Percentiles rank a stretch among this genome's conserved stretches.
phyloP scores from a whole-genome alignment of 2,113 vertebrate genomes.

The Hydrolagus affinis region DNA sequence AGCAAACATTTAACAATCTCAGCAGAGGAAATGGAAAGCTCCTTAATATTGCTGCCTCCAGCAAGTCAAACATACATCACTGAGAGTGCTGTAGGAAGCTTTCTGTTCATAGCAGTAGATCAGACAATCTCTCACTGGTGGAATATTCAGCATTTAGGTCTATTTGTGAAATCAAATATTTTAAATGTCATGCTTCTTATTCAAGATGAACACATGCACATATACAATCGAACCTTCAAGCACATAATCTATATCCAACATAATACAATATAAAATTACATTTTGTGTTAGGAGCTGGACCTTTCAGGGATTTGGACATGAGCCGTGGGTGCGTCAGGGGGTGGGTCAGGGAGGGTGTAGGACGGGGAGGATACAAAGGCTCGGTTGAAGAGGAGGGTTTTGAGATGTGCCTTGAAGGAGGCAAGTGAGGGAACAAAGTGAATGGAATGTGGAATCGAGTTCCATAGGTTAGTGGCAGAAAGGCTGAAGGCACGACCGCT shows the following conservation, averaged over 20 bases:
- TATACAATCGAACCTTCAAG: not conserved
- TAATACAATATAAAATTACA: not conserved
- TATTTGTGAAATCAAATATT: not conserved
- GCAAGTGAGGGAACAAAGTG: no score
- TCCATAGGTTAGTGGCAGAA: no score
- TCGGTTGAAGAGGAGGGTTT: no score
- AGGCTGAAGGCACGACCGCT: no score
- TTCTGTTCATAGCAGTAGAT: not conserved
- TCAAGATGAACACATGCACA: not conserved
- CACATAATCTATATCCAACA: not conserved
- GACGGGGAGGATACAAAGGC: no score
- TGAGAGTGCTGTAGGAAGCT: not conserved
- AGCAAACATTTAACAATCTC: not conserved
- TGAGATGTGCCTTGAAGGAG: no score
- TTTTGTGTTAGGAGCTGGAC: no score
- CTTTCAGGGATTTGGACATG: no score
- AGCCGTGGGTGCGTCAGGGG: no score
- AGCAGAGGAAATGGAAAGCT: not conserved
- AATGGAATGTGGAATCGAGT: no score
- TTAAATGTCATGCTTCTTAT: not conserved
- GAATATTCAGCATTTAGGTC: not conserved
- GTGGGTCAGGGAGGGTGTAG: no score
- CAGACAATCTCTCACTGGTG: not conserved
- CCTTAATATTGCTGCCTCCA: not conserved
- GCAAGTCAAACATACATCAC: not conserved